Evolutionary conservation across 1,140 invertebrate species (phyloP).

Genomic region (Paracyclopina nana): DNA sequence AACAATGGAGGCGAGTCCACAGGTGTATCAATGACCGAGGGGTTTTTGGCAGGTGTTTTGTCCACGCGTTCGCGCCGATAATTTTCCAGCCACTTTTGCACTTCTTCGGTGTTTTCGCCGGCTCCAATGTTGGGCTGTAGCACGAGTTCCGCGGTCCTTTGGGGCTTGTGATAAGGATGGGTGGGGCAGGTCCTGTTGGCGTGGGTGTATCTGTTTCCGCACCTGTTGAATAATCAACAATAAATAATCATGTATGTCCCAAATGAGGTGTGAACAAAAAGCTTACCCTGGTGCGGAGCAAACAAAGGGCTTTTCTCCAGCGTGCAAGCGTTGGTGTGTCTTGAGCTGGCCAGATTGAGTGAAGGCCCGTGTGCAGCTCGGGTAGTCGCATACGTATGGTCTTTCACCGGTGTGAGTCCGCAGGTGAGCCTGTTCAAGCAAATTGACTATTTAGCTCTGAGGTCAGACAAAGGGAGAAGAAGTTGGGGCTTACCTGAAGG

Average conservation of each 20-base stretch:
- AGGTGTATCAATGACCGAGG: background rate
- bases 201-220: conserved; percentile 46
- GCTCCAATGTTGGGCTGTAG: conserved; percentile 28
- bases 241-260: conserved; percentile 57
- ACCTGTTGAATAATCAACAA: conserved; percentile 32
- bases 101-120: conserved; percentile 31
- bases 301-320: conserved; percentile 58
- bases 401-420: conserved; percentile 59
- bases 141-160: conserved; percentile 33
- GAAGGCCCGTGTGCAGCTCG: conserved; percentile 46
- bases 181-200: conserved; percentile 50
- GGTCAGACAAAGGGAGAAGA: no score
- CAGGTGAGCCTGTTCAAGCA: conserved; percentile 39
- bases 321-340: conserved; percentile 58
- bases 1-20: background rate
- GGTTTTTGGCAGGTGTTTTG: conserved; percentile 29
- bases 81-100: conserved; percentile 36
- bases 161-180: conserved; percentile 37
- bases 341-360: conserved; percentile 64
- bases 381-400: conserved; percentile 55
- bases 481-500: conserved; percentile 29
- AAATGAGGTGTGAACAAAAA: background rate
- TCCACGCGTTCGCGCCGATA: conserved; percentile 28
- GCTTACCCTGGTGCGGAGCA: conserved; percentile 43
- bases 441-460: no score